Base-by-base conservation (phyloP, 2,797 vertebrate genomes). In the Anguilla pacifica region DNA sequence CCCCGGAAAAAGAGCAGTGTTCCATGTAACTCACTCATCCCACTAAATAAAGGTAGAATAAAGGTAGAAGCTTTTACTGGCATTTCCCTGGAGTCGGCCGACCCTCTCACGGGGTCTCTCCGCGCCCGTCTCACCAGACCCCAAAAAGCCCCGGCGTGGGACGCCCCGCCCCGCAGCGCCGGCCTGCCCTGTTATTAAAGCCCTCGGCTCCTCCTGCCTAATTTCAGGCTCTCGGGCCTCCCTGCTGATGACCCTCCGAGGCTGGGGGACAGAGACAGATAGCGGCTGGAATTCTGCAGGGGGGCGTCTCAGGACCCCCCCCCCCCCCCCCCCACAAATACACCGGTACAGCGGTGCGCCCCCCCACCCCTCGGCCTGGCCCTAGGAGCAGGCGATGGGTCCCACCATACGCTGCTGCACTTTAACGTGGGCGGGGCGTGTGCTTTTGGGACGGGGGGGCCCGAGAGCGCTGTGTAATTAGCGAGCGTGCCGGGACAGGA, bases 401-500 rank as follows among this genome's bases (percentile, higher is more conserved):
- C 91, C 93, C 88, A 86, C 92, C 92, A 90, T 88, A 93, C 88
- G 43, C 91, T 93, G 91, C 90, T 91, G 31, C 31, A 31, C 92
- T 95, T 95, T 93, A 92, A 94, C 88, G 79, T 93, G 91, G 91
- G 84, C 25, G 88, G 91, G 86, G 92, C 91, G 93, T 88, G 91
- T 2, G 92, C 90, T 19, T 19, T 19, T 43, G 39, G 22, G 77
- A 15, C 31, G 28, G 70, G 0, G 5, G 5, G 19, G 61, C 1
- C 9, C 0, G 77, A 25, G 39, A 81, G 86, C 13, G 1, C 89
- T 86, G 70, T 90, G 88, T 89, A 93, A 94, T 95, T 94, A 94
- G 93, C 93, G 94, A 94, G 92, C 61, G 22, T 93, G 93, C 97
- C 95, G 94, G 94, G 94, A 95, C 94, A 96, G 92, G 95, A 81